Conservation (phyloP, 1,140 invertebrate species). For the Halictus rubicundus region DNA sequence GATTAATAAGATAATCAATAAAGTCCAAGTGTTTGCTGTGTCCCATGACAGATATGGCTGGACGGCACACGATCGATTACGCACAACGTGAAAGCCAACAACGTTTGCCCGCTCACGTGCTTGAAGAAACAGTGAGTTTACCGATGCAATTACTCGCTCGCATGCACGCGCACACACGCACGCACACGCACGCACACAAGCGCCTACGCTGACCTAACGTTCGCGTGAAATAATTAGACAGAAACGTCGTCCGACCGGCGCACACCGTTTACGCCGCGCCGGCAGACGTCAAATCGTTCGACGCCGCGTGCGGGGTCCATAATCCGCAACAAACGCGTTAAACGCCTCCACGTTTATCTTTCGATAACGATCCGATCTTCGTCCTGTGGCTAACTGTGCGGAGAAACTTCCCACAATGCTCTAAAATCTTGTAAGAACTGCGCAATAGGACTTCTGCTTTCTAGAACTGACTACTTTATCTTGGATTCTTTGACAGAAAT, state of each 20-base stretch:
- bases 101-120: conserved; percentile 98
- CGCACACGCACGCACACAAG: background rate
- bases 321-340: too few species aligned
- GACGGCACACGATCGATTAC: conserved; percentile 96
- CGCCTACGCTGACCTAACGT: conserved; percentile 16
- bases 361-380: too few species aligned
- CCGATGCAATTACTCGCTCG: conserved; percentile 47
- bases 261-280: background rate
- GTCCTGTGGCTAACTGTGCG: too few species aligned
- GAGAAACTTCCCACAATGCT: too few species aligned
- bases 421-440: too few species aligned
- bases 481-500: too few species aligned
- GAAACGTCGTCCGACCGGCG: background rate
- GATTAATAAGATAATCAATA: conserved; percentile 39
- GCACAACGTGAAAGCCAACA: conserved; percentile 99
- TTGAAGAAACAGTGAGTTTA: conserved; percentile 98
- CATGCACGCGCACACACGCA: background rate
- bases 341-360: background rate
- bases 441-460: too few species aligned
- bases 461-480: too few species aligned
- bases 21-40: conserved; percentile 43
- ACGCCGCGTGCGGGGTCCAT: background rate
- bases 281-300: background rate
- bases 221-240: conserved; percentile 49
- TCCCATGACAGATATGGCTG: conserved; percentile 89